Evolutionary conservation across 2,113 vertebrate genomes (phyloP).

Genomic region (Tor tambroides): DNA sequence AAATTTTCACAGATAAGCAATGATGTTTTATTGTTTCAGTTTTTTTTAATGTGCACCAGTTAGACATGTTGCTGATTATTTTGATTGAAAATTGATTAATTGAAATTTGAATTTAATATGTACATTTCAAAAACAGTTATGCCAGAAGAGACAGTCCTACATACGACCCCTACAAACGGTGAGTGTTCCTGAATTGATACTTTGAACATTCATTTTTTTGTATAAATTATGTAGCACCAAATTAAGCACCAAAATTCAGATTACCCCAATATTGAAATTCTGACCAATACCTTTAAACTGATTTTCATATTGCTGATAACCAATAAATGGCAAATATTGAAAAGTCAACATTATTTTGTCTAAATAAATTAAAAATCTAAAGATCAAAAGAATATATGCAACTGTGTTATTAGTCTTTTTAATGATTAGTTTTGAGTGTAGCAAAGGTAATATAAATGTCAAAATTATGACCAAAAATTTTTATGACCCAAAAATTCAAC

Average conservation of each 20-base stretch:
- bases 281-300: neutral
- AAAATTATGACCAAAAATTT: neutral
- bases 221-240: neutral
- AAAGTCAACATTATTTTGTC: neutral
- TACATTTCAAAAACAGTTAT: slow-evolving; percentile 75
- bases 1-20: neutral
- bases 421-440: neutral
- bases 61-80: neutral
- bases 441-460: neutral
- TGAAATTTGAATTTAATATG: neutral
- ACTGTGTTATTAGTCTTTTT: neutral
- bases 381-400: neutral
- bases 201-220: neutral
- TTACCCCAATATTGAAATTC: neutral
- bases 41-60: neutral
- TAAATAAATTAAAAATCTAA: neutral
- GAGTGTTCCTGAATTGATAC: slow-evolving; percentile 45
- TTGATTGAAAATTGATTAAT: neutral
- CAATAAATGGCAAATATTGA: neutral
- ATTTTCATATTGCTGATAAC: neutral
- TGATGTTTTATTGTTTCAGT: too few species aligned
- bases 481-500: neutral
- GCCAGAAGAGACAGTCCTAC: slow-evolving; percentile 95
- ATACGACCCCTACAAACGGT: slow-evolving; percentile 96
- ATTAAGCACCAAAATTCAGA: neutral